Conservation (phyloP, 1,140 invertebrate genomes). For the Trichonephila clavipes region DNA sequence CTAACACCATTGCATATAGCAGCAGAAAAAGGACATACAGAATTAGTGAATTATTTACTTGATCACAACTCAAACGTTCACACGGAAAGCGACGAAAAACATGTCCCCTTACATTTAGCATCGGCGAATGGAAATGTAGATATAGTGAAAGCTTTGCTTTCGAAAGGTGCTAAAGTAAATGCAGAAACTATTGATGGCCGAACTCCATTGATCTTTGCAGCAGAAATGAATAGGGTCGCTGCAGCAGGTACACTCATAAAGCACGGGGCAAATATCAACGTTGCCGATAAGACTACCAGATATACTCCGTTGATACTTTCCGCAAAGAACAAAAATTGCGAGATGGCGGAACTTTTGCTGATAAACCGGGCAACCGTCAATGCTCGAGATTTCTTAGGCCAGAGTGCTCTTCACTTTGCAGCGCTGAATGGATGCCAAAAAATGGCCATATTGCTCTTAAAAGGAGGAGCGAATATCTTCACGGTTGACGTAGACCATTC, state of each 20-base stretch:
- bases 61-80: neutral
- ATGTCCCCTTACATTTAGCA: constrained; percentile 1
- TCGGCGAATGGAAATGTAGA: neutral
- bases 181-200: constrained; percentile 87
- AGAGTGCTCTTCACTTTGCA: constrained; percentile 36
- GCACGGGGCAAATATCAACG: constrained; percentile 20
- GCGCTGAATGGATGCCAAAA: neutral
- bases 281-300: constrained; percentile 84
- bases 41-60: constrained; percentile 39
- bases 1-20: constrained; percentile 39
- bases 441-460: neutral
- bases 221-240: neutral
- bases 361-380: constrained; percentile 91
- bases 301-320: constrained; percentile 85
- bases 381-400: constrained; percentile 82
- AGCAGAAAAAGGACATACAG: constrained; percentile 1
- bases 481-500: neutral
- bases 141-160: constrained; percentile 52
- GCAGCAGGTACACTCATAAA: constrained; percentile 88
- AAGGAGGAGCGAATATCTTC: neutral
- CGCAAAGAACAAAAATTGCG: constrained; percentile 95
- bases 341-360: constrained; percentile 93
- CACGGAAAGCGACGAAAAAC: neutral
- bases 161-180: constrained; percentile 83
- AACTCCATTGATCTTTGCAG: constrained; percentile 38